Conservation (phyloP, 2,888 invertebrate genomes). For the Prionchulus punctatus region DNA sequence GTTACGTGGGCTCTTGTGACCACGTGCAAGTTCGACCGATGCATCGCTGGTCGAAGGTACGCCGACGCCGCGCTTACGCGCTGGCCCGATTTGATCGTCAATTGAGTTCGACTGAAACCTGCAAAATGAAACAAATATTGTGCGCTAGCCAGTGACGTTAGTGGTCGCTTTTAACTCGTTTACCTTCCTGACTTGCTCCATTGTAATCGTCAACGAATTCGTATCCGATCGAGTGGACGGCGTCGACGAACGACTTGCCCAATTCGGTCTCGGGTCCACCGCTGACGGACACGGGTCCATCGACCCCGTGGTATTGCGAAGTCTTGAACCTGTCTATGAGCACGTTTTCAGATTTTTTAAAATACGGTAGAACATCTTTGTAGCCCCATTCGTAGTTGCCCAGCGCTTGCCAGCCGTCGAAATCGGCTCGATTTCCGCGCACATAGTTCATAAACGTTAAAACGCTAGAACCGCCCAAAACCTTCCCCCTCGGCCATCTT, state of each 20-base stretch:
- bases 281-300: no score
- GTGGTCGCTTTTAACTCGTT: no score
- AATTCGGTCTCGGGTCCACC: no score
- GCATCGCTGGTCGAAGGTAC: slow-evolving; percentile 1
- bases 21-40: not conserved
- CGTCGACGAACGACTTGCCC: no score
- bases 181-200: no score
- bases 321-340: not conserved
- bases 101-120: no score
- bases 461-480: slow-evolving; percentile 27
- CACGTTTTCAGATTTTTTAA: slow-evolving; percentile 17
- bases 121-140: no score
- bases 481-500: slow-evolving; percentile 26
- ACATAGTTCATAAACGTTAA: slow-evolving; percentile 26
- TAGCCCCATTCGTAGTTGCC: slow-evolving; percentile 22
- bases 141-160: no score
- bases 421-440: slow-evolving; percentile 22
- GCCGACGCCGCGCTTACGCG: not conserved
- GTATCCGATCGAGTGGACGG: no score
- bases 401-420: slow-evolving; percentile 23
- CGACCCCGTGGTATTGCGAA: no score
- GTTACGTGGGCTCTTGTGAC: not conserved
- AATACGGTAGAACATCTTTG: slow-evolving; percentile 28
- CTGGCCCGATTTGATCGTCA: not conserved
- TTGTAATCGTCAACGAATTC: no score